Evolutionary conservation across 92 coral and sea anemone genomes (phyloP).

Genomic region (Porites divaricata): DNA sequence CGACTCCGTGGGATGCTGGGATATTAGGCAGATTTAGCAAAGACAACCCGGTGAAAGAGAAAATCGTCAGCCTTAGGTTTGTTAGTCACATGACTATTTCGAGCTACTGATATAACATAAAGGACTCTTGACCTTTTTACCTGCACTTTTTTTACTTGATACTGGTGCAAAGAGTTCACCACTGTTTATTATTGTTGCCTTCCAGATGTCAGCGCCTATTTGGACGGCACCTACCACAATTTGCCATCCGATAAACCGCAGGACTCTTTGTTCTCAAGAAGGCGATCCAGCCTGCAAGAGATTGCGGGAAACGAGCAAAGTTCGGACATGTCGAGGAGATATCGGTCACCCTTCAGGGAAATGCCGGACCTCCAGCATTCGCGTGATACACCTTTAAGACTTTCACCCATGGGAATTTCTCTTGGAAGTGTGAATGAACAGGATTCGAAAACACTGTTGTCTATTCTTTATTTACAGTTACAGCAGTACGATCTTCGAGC

Average conservation of each 20-base stretch:
- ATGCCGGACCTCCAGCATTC: conserved; percentile 6
- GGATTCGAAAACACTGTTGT: conserved; percentile 75
- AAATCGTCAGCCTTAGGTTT: no score
- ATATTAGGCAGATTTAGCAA: no score
- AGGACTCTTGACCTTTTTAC: no score
- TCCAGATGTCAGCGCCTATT: conserved; percentile 23
- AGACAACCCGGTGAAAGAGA: no score
- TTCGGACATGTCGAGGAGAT: conserved; percentile 19
- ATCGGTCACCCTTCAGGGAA: conserved; percentile 16
- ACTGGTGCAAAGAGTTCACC: neutral
- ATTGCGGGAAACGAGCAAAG: neutral
- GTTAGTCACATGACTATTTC: no score
- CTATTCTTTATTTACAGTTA: conserved; percentile 82
- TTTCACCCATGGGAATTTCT: conserved; percentile 18
- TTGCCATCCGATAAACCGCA: conserved; percentile 38
- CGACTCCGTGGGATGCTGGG: no score
- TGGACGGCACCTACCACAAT: conserved; percentile 27
- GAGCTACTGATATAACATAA: no score
- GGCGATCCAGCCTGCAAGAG: conserved; percentile 25
- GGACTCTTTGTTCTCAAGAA: conserved; percentile 68
- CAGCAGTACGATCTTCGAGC: conserved; percentile 88
- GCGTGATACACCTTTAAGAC: conserved; percentile 15
- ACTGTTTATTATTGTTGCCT: neutral
- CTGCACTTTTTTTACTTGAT: neutral
- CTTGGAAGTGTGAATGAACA: conserved; percentile 38